Conservation (phyloP, 2,797 vertebrate species). For the Falco naumanni region DNA sequence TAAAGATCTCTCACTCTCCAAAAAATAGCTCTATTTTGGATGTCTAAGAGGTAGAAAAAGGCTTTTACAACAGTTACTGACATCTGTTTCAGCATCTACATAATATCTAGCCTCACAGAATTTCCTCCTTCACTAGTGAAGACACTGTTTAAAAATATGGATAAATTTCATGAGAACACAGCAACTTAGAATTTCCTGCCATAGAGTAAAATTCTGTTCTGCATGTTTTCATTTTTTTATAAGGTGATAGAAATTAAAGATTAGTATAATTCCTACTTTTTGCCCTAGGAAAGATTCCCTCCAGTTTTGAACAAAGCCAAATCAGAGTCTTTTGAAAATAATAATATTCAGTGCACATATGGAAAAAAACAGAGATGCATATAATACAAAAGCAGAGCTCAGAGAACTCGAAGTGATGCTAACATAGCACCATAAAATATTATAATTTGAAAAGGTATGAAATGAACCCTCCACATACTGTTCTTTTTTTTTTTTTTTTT, state of each 20-base stretch:
- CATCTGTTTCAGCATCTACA: not conserved
- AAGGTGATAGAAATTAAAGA: not conserved
- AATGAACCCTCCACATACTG: not conserved
- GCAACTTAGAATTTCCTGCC: not conserved
- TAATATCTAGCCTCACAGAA: not conserved
- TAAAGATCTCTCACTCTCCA: not conserved
- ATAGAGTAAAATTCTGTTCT: not conserved
- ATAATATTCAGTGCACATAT: not conserved
- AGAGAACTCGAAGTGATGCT: not conserved
- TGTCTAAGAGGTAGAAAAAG: not conserved
- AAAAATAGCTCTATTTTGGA: not conserved
- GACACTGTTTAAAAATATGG: not conserved
- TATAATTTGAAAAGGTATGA: not conserved
- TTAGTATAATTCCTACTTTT: not conserved
- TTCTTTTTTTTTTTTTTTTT: not conserved
- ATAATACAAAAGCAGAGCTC: not conserved
- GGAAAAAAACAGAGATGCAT: not conserved
- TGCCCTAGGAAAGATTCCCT: not conserved
- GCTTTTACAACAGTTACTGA: not conserved
- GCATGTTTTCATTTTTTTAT: not conserved
- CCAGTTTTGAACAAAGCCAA: not conserved
- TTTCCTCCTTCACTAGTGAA: not conserved
- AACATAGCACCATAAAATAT: not conserved
- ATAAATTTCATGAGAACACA: not conserved
- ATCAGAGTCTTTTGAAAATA: not conserved